A percentile compares a stretch with the other conserved stretches of the same genome.
phyloP scores from a whole-genome alignment of 2,888 invertebrate genomes.

The Zonitis immaculata region DNA sequence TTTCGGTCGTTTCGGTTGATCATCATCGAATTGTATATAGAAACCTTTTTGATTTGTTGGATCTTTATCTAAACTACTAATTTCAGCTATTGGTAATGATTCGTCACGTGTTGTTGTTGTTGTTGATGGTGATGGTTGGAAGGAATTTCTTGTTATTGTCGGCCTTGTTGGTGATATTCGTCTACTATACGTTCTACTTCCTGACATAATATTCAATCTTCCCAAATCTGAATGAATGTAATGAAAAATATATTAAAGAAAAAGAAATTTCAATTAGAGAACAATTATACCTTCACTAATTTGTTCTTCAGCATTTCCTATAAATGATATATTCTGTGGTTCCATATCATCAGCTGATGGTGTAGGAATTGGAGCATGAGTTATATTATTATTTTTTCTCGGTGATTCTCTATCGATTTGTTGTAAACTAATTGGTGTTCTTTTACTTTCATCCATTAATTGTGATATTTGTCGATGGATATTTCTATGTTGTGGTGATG shows the following conservation, averaged over 20 bases:
- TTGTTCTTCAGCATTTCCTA: slow-evolving; percentile 63
- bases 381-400: slow-evolving; percentile 40
- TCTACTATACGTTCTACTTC: slow-evolving; percentile 75
- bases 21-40: slow-evolving; percentile 90
- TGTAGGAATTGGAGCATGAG: slow-evolving; percentile 59
- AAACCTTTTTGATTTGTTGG: slow-evolving; percentile 72
- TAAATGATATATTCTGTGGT: slow-evolving; percentile 89
- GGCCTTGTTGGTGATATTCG: slow-evolving; percentile 85
- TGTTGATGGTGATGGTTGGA: slow-evolving; percentile 52
- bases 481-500: slow-evolving; percentile 63
- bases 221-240: slow-evolving; percentile 52
- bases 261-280: too few relatives aligned
- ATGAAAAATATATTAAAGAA: too few relatives aligned
- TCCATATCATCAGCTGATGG: slow-evolving; percentile 83
- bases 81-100: slow-evolving; percentile 41
- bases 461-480: slow-evolving; percentile 56
- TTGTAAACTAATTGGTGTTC: slow-evolving; percentile 52
- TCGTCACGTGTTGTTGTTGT: slow-evolving; percentile 40
- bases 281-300: slow-evolving; percentile 39
- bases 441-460: slow-evolving; percentile 42
- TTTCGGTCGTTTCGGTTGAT: slow-evolving; percentile 82
- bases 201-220: slow-evolving; percentile 79
- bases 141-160: slow-evolving; percentile 63
- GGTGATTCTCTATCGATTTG: slow-evolving; percentile 46
- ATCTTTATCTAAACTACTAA: slow-evolving; percentile 51